These are phyloP conservation scores for Stichopus chloronotus DNA, from an alignment of 35 echinoderm and acorn worm genomes.

Conservation along the genomic window DNA sequence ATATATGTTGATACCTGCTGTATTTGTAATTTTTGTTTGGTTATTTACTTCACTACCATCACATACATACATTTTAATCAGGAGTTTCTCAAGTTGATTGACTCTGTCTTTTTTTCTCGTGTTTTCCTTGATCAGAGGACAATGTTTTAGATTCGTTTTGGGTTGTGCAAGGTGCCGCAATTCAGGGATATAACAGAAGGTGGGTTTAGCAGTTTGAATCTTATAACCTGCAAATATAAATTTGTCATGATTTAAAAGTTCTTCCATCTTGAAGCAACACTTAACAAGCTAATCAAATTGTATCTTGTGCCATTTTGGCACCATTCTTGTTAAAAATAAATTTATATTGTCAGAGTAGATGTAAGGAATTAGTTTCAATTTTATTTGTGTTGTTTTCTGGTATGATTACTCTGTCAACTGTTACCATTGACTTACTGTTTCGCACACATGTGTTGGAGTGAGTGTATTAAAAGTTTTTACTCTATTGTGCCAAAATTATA, in stretches of 20 bases:
- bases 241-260: background rate
- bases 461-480: too few relatives aligned
- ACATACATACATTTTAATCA: too few relatives aligned
- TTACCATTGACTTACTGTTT: too few relatives aligned
- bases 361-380: background rate
- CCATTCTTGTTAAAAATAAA: background rate
- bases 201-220: background rate
- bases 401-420: too few relatives aligned
- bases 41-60: too few relatives aligned
- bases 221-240: too few relatives aligned
- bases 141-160: conserved; percentile 28
- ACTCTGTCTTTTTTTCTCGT: background rate
- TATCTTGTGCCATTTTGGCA: background rate
- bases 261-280: background rate
- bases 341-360: background rate
- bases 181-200: conserved; percentile 40
- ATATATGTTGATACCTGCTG: too few relatives aligned
- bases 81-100: too few relatives aligned
- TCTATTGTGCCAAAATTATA: too few relatives aligned
- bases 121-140: background rate
- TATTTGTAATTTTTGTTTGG: too few relatives aligned
- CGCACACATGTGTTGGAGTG: too few relatives aligned
- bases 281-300: background rate
- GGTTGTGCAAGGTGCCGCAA: conserved; percentile 18
- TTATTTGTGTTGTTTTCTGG: background rate